These are phyloP conservation scores for Phragmatobia fuliginosa DNA, from an alignment of 2,888 invertebrate genomes.

Conservation along the genomic window DNA sequence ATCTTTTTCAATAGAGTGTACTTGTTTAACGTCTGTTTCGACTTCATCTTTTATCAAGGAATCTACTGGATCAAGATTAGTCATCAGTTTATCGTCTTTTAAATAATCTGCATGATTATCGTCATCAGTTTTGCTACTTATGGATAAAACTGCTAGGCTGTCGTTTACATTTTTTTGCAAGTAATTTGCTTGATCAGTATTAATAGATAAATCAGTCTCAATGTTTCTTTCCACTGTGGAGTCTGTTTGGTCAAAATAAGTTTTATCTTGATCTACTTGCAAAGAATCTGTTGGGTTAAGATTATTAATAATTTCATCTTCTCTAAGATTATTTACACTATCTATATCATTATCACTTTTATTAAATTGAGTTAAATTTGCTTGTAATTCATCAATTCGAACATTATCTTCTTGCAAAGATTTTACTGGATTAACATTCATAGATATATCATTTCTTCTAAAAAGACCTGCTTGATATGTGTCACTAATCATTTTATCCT, in stretches of 20 bases:
- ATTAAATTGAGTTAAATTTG: too few species aligned
- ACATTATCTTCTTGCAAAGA: neutral
- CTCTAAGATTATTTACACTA: neutral
- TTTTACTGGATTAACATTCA: neutral
- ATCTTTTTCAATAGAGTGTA: neutral
- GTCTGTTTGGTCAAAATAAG: neutral
- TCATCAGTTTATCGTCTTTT: neutral
- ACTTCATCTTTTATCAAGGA: neutral
- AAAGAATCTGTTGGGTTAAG: too few species aligned
- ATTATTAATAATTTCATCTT: neutral
- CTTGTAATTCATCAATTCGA: neutral
- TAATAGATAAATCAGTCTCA: too few species aligned
- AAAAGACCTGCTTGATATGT: neutral
- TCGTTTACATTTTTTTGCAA: neutral
- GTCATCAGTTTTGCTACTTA: too few species aligned
- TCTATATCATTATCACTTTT: too few species aligned
- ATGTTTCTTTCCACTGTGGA: too few species aligned
- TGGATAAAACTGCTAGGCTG: neutral
- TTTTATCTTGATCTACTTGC: neutral
- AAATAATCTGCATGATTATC: neutral
- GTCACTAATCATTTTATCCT: neutral
- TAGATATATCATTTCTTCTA: neutral
- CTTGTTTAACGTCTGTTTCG: neutral
- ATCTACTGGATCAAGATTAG: neutral
- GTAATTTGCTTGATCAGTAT: neutral